These are phyloP conservation scores for Nymphalis io DNA, from an alignment of 1,140 invertebrate species.

Conservation along the genomic window DNA sequence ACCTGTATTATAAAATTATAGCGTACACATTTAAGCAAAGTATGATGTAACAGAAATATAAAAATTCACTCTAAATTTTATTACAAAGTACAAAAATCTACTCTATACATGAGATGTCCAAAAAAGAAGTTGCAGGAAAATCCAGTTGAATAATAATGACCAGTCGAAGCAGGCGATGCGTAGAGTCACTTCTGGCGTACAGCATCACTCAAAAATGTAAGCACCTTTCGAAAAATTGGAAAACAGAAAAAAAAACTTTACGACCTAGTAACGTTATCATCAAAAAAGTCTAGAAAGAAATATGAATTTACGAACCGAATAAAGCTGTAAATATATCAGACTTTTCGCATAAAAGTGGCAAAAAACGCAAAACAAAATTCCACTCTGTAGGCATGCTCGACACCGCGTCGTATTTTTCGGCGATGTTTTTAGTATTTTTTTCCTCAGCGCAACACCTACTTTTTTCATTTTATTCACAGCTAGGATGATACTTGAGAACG, in stretches of 20 bases:
- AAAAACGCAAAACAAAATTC: conserved; percentile 18
- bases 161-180: background rate
- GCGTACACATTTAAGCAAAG: too few species aligned
- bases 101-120: too few species aligned
- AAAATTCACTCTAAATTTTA: too few species aligned
- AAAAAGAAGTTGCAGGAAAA: background rate
- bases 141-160: background rate
- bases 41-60: too few species aligned
- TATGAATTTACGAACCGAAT: conserved; percentile 35
- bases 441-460: conserved; percentile 3
- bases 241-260: conserved; percentile 12
- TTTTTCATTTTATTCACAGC: conserved; percentile 3
- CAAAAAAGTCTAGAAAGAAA: conserved; percentile 25
- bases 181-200: background rate
- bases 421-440: conserved; percentile 2
- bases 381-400: conserved; percentile 10
- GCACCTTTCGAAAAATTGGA: conserved; percentile 6
- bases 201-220: conserved; percentile 4
- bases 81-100: too few species aligned
- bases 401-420: conserved; percentile 5
- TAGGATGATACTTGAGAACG: background rate
- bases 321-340: conserved; percentile 29
- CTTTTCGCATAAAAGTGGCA: conserved; percentile 31
- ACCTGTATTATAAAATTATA: too few species aligned
- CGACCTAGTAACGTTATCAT: conserved; percentile 7